Base-by-base conservation (phyloP, 2,113 vertebrate species). In the Myxocyprinus asiaticus region DNA sequence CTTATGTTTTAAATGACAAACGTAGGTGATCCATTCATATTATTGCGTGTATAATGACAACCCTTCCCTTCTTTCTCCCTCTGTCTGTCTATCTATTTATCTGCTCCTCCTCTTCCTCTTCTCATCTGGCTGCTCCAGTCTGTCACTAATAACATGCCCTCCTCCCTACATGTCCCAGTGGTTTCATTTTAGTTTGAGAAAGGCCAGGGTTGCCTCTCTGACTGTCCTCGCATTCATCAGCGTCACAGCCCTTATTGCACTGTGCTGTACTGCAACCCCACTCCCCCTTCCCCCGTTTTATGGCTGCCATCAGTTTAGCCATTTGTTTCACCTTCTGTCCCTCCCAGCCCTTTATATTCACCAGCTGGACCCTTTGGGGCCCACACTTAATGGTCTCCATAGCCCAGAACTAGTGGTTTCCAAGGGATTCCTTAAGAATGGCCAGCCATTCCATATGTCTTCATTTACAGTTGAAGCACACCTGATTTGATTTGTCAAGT, bases 201-300 rank as follows among this genome's bases (percentile, higher is more conserved):
- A 85, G 87, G 89, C 88, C 88, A 83, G 90, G 91, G 92, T 92
- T 89, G 90, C 91, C 90, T 91, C 85, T 76, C 78, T 80, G 86
- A 89, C 91, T 91, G 89, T 76, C 89, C 90, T 87, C 88, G 90
- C 92, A 93, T 93, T 93, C 90, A 92, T 94, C 93, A 94, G 92
- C 88, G 92, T 93, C 93, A 93, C 82, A 64, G 80, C 77, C 88
- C 89, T 92, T 92, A 93, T 93, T 94, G 91, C 91, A 89, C 91
- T 88, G 89, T 86, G 89, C 90, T 89, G 88, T 85, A 86, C 86
- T 89, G n/a, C 33, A 76, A 76, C 74, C 62, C 33, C 33, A 7
- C 22, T 44, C 48, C 74, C 73, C 74, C 61, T 76, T 65, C 22
- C 48, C 89, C 92, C 90, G 89, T 53, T 92, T 93, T 91, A 92